A percentile compares a stretch with the other conserved stretches of the same genome.
phyloP scores from a whole-genome alignment of 1,140 invertebrate genomes.

The Anastrepha ludens region DNA sequence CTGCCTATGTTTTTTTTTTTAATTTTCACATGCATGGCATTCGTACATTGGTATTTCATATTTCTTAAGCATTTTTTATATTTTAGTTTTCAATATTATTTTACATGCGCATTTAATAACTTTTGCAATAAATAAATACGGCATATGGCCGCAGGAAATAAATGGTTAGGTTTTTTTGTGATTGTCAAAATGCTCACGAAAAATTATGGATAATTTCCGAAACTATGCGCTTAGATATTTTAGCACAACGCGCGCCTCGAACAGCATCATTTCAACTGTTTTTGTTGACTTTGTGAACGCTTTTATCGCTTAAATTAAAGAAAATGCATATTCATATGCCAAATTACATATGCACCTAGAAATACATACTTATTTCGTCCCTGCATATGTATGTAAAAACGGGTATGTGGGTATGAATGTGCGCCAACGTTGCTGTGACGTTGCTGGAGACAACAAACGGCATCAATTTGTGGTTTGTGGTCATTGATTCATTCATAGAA shows the following conservation, averaged over 20 bases:
- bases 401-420: background rate
- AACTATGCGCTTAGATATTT: too few species aligned
- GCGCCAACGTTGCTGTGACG: background rate
- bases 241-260: background rate
- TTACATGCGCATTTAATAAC: too few species aligned
- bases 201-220: too few species aligned
- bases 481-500: conserved; percentile 32
- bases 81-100: too few species aligned
- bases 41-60: too few species aligned
- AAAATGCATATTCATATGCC: conserved; percentile 45
- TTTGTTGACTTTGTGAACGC: conserved; percentile 1
- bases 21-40: too few species aligned
- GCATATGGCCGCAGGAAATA: too few species aligned
- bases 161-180: too few species aligned
- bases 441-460: background rate
- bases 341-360: conserved; percentile 25
- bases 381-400: background rate
- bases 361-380: background rate
- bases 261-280: conserved; percentile 25
- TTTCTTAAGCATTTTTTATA: too few species aligned
- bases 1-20: too few species aligned
- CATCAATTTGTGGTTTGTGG: conserved; percentile 46
- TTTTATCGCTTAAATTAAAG: background rate
- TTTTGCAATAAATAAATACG: too few species aligned
- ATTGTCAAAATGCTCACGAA: too few species aligned